A percentile compares a stretch with the other conserved stretches of the same genome.
Conservation (phyloP, 2,888 invertebrate species). For the Lysandra bellargus region DNA sequence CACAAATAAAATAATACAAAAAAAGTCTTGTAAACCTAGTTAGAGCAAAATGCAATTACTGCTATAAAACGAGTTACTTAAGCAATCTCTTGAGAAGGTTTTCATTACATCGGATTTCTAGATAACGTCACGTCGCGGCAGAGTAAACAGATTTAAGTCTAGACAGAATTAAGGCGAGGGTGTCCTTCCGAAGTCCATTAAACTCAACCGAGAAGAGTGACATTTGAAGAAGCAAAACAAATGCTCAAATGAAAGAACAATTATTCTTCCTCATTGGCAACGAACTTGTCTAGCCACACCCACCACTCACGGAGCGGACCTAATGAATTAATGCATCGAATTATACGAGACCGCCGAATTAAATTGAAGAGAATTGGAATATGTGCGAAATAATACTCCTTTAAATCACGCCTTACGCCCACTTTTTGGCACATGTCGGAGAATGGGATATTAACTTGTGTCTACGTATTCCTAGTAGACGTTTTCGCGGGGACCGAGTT, state of each 20-base stretch:
- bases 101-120: neutral
- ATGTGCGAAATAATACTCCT: neutral
- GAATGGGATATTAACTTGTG: neutral
- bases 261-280: conserved; percentile 18
- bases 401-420: conserved; percentile 14
- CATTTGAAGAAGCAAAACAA: neutral
- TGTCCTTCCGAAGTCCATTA: conserved; percentile 3
- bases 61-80: neutral
- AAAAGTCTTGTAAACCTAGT: neutral
- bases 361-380: conserved; percentile 17
- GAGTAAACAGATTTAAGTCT: conserved; percentile 8
- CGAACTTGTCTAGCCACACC: conserved; percentile 22
- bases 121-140: neutral
- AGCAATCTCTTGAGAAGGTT: neutral
- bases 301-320: neutral
- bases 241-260: neutral
- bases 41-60: neutral
- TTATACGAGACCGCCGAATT: neutral
- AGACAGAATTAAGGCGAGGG: neutral
- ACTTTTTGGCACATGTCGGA: conserved; percentile 32
- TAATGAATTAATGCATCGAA: conserved; percentile 22
- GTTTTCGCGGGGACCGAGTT: neutral
- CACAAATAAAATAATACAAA: neutral
- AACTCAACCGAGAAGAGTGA: neutral
- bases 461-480: neutral